These are phyloP conservation scores for Philaethria dido DNA, from an alignment of 2,888 invertebrate genomes.

Conservation along the genomic window DNA sequence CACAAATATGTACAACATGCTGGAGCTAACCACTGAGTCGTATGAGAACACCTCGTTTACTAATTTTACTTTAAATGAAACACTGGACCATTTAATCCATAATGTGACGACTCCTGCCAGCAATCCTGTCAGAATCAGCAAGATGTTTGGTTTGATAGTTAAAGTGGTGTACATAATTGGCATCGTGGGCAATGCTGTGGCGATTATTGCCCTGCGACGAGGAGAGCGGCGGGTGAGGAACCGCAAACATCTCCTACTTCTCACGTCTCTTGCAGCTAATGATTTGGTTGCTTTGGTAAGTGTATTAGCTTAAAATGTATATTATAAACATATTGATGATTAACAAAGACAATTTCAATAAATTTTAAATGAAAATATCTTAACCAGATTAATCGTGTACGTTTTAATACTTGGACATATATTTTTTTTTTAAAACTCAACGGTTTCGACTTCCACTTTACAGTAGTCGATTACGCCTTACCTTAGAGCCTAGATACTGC, in stretches of 20 bases:
- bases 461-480: no score
- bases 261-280: conserved; percentile 90
- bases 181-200: conserved; percentile 89
- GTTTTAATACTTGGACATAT: no score
- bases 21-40: conserved; percentile 25
- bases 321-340: no score
- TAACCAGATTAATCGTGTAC: no score
- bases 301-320: neutral
- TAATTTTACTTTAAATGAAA: conserved; percentile 2
- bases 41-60: conserved; percentile 4
- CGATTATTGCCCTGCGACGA: conserved; percentile 88
- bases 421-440: no score
- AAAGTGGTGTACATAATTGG: conserved; percentile 86
- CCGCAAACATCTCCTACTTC: conserved; percentile 91
- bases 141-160: conserved; percentile 60
- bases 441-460: no score
- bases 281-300: conserved; percentile 88
- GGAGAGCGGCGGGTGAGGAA: conserved; percentile 89
- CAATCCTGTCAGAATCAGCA: conserved; percentile 28
- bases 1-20: conserved; percentile 30
- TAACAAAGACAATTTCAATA: no score
- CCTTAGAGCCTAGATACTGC: no score
- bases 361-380: no score
- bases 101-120: conserved; percentile 43
- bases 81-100: conserved; percentile 14